Evolutionary conservation across 1,140 invertebrate genomes (phyloP), one percentile per base, ranked within the genome.

Genomic region (Drosophila kohkoa): DNA sequence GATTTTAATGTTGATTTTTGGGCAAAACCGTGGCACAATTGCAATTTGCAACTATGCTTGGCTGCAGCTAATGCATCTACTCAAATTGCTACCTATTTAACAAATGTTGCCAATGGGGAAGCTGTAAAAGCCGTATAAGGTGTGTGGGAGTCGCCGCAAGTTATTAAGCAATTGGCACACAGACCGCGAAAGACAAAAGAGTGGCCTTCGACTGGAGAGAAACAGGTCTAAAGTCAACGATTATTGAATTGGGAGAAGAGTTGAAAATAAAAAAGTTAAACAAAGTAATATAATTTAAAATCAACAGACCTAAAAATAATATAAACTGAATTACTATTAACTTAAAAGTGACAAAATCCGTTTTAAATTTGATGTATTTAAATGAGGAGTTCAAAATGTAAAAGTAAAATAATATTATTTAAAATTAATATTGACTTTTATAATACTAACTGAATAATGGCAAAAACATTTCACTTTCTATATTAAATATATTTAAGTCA

Each of bases 141-240:
- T 35, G 48, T 20, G 60, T 64, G 75, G 62, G 67, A 45, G 75
- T 63, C 32, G 71, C 66, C 58, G 63, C 58, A 62, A 74, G 16
- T 60, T 71, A 75, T 85, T 80, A 49, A 65, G 81, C 81, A 81
- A 77, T 83, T 83, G 78, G 77, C 81, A 85, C 59, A 85, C 38
- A 73, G 75, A 82, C 43, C 59, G 67, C 60, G 57, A 57, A 35
- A 73, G 45, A 66, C 58, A 78, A 65, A 38, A 70, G 28, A n/a
- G 13, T 41, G 66, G 65, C 82, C 82, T 86, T 87, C 82, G 66
- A 7, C 15, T 7, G 13, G 1, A 54, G 13, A 69, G 48, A 65
- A 45, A 71, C 63, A 68, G 64, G 59, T 8, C 32, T 5, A 11
- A 46, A 63, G 15, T 43, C 8, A 71, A 51, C 32, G 35, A 8